Evolutionary conservation across 1,140 invertebrate genomes (phyloP).

Genomic region (Tetramorium parvispinum): DNA sequence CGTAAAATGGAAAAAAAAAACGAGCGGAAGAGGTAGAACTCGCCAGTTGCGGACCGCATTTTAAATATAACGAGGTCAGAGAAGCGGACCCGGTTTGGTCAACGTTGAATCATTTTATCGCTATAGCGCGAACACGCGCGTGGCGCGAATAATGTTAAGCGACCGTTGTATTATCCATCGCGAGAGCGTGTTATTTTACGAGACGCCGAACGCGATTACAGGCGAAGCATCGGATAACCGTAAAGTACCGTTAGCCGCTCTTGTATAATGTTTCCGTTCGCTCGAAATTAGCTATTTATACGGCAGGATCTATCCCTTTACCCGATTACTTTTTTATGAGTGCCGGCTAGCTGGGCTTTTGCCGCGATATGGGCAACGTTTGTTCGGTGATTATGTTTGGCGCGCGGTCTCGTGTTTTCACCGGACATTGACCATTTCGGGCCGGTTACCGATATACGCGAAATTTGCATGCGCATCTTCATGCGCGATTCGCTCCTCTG

Average conservation of each 20-base stretch:
- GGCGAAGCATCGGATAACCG: constrained; percentile 24
- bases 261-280: constrained; percentile 10
- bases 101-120: constrained; percentile 57
- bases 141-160: constrained; percentile 13
- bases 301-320: background rate
- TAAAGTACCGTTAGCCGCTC: constrained; percentile 9
- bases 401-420: background rate
- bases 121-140: background rate
- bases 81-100: constrained; percentile 37
- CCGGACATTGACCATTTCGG: constrained; percentile 9
- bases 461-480: constrained; percentile 37
- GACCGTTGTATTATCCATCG: constrained; percentile 19
- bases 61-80: constrained; percentile 59
- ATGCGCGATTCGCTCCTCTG: constrained; percentile 1
- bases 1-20: constrained; percentile 5
- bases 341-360: background rate
- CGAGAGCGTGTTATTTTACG: constrained; percentile 23
- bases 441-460: background rate
- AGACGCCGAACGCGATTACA: constrained; percentile 25
- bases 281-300: constrained; percentile 39
- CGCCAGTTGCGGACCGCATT: constrained; percentile 53
- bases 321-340: constrained; percentile 28
- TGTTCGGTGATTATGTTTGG: background rate
- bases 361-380: background rate
- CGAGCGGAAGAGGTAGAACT: background rate